Base-by-base conservation (phyloP, 2,113 vertebrate genomes). In the Speoplatyrhinus poulsoni region DNA sequence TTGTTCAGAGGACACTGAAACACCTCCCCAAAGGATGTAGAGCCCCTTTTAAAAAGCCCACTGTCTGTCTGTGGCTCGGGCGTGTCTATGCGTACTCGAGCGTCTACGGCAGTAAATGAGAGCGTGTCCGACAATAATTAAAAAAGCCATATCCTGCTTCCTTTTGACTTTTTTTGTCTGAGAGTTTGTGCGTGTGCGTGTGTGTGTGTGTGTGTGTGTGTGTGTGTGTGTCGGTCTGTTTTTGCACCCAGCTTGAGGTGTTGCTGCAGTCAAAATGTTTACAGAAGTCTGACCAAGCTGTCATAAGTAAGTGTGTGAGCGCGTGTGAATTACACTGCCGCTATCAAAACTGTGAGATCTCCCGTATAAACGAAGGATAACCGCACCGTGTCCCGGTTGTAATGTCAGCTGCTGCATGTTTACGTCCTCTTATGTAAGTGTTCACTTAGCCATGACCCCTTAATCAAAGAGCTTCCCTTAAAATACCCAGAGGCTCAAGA, bases 1-100 rank as follows among this genome's bases (percentile, higher is more conserved):
- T 91, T 90, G 89, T 91, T 85, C 76, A 62, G 80, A 84, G 81
- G 77, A 80, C 12, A 19, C 65, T 67, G 46, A 26, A 79, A 76
- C 60, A 16, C 73, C 13, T 67, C 72, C 80, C 81, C 82, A 80
- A 84, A 86, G 86, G 85, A 89, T 85, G 75, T 81, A 75, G 81
- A 66, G 72, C 46, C n/a, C 75, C 77, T 77, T 80, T 81, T 70
- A 81, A 79, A 69, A 83, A 82, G 47, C 26, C 16, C 19, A 17
- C 13, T 54, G 63, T 65, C 32, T 65, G 62, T 65, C 46, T 36
- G 49, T 6, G 26, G 17, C 8, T 55, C 41, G 36, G 33, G 52
- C 12, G 81, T 85, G 81, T 66, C 68, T 56, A 19, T 56, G 53
- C 13, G 15, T 65, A 36, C 13, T 19, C 41, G 1, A 65, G 50